Percentiles rank a stretch among this genome's conserved stretches.
These are phyloP conservation scores for Geotrupes spiniger DNA, from an alignment of 2,888 invertebrate species.

Conservation along the genomic window DNA sequence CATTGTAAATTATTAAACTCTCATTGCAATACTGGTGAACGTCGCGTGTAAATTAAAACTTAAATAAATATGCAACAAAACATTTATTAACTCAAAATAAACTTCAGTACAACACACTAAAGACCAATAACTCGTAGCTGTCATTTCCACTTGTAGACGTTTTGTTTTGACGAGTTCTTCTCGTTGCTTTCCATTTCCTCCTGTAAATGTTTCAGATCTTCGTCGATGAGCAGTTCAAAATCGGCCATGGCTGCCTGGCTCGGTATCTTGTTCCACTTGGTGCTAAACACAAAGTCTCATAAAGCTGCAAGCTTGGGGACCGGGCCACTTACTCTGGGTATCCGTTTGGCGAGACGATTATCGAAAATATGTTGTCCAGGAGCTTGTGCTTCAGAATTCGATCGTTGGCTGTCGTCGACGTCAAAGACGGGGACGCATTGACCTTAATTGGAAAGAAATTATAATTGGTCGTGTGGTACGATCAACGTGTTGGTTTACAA, in stretches of 20 bases:
- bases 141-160: conserved; percentile 40
- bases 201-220: conserved; percentile 71
- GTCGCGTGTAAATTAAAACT: background rate
- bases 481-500: too few species aligned
- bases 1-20: too few species aligned
- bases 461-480: background rate
- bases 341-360: conserved; percentile 85
- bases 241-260: conserved; percentile 72
- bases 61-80: too few species aligned
- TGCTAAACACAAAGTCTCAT: conserved; percentile 1
- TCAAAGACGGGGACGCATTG: conserved; percentile 93
- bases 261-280: conserved; percentile 81
- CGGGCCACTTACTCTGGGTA: conserved; percentile 69
- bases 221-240: conserved; percentile 81
- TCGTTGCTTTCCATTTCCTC: conserved; percentile 39
- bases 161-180: conserved; percentile 24
- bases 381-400: conserved; percentile 90
- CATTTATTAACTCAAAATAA: too few species aligned
- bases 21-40: too few species aligned
- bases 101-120: background rate
- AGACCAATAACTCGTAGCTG: too few species aligned
- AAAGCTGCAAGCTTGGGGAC: too few species aligned
- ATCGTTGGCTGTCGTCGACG: conserved; percentile 92
- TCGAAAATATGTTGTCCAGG: conserved; percentile 87
- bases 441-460: conserved; percentile 60